These are phyloP conservation scores for Lepidochitona cinerea DNA, from an alignment of 2,888 invertebrate species.

Conservation along the genomic window DNA sequence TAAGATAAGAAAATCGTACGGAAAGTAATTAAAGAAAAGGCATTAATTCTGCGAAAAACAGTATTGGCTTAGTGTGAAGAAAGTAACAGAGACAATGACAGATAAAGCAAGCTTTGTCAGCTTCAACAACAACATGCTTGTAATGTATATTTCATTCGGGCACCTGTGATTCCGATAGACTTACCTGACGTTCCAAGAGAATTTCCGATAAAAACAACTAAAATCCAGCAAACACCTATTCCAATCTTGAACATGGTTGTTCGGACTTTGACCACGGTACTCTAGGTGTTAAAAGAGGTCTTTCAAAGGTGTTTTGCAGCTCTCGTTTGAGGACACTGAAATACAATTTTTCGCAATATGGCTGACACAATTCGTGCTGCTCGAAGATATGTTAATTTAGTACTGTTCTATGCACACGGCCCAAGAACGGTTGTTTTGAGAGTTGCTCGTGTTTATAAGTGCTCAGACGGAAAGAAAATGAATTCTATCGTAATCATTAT, in stretches of 20 bases:
- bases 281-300: not conserved
- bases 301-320: not conserved
- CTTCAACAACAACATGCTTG: no score
- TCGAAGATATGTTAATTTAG: constrained; percentile 21
- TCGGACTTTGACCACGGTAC: not conserved
- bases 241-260: not conserved
- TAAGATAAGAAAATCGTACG: no score
- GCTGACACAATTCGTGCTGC: constrained; percentile 18
- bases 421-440: no score
- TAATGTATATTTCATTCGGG: constrained; percentile 1
- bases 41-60: no score
- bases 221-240: not conserved
- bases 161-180: constrained; percentile 21
- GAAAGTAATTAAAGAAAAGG: no score
- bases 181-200: constrained; percentile 22
- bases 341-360: constrained; percentile 15
- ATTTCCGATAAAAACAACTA: not conserved
- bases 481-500: no score
- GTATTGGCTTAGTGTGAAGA: no score
- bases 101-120: no score
- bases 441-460: no score
- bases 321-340: not conserved
- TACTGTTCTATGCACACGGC: no score
- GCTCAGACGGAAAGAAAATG: no score
- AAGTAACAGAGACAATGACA: no score